Evolutionary conservation across 2,797 vertebrate species (phyloP), one percentile per base, ranked within the genome.

Genomic region (Cossypha heuglini): DNA sequence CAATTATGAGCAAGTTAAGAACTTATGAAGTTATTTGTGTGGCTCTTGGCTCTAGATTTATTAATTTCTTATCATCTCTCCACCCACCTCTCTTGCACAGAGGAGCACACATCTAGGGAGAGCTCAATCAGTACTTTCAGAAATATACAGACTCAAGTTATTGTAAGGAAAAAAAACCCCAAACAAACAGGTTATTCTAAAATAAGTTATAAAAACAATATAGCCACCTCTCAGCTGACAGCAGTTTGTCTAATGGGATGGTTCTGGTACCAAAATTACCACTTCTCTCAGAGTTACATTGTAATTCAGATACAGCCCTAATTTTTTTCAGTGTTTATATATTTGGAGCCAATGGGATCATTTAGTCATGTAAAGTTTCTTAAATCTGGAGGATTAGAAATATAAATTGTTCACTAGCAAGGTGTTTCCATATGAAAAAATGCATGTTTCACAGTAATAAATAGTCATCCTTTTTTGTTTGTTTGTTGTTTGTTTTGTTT

Each of bases 161-260:
- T 5, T 24, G 3, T 9, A 33, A 64, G 19, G 10, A 22, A 64
- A 81, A 33, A 74, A 37, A 1, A 0, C 0, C 4, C 7, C 11
- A 55, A 49, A 15, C 4, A 62, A 62, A 18, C 28, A 73, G 7
- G 4, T 63, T 67, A 42, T 40, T 72, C 11, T 33, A 24, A 86
- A 90, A 61, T 31, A 72, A 86, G 72, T 29, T 1, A 42, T 28
- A 33, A 85, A 83, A 86, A 58, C 21, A 48, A 45, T 62, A 43
- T 4, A 87, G 26, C 8, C 26, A 73, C 17, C 12, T 82, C 42
- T 71, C 58, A 73, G 25, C 45, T 67, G 68, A 61, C 18, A 77
- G n/a, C 16, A 54, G 11, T 67, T 89, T 55, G 9, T 59, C 38
- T 80, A 43, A 73, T 40, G 14, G 26, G 29, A 28, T 66, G 78